phyloP scores from a whole-genome alignment of 1,140 invertebrate genomes.

The Bombus confusus region DNA sequence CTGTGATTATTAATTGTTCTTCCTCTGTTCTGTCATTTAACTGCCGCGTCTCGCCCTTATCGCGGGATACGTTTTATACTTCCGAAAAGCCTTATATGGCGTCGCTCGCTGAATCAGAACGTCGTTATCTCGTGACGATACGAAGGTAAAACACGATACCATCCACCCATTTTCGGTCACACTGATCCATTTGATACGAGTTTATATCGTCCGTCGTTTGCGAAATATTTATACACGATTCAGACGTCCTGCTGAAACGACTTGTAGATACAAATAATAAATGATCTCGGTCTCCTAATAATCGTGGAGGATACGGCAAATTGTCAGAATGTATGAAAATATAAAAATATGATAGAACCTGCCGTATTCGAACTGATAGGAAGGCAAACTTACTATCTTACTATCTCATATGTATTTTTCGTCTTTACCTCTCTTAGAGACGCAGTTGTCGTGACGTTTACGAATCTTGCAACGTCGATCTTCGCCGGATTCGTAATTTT shows the following conservation, averaged over 20 bases:
- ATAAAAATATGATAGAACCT: too few species aligned
- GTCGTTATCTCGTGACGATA: neutral
- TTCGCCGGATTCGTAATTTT: constrained; percentile 91
- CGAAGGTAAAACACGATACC: neutral
- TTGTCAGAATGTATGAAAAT: too few species aligned
- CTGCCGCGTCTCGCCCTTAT: neutral
- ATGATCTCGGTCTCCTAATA: neutral
- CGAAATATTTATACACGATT: constrained; percentile 16
- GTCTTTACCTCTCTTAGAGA: constrained; percentile 80
- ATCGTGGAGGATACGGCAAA: neutral
- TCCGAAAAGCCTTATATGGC: too few species aligned
- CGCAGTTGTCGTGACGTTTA: constrained; percentile 86
- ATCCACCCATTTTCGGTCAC: neutral
- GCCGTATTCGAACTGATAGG: too few species aligned
- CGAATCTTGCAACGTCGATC: constrained; percentile 89
- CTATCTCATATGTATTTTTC: neutral
- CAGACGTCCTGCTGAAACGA: neutral
- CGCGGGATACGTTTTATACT: neutral
- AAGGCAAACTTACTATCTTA: too few species aligned
- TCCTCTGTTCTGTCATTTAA: constrained; percentile 2
- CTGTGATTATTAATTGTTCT: constrained; percentile 29
- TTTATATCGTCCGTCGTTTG: neutral
- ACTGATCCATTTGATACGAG: neutral
- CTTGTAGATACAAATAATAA: too few species aligned
- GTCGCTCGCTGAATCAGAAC: neutral